Evolutionary conservation across 2,113 vertebrate genomes (phyloP), one percentile per base, ranked within the genome.

Genomic region (Hippocampus comes): DNA sequence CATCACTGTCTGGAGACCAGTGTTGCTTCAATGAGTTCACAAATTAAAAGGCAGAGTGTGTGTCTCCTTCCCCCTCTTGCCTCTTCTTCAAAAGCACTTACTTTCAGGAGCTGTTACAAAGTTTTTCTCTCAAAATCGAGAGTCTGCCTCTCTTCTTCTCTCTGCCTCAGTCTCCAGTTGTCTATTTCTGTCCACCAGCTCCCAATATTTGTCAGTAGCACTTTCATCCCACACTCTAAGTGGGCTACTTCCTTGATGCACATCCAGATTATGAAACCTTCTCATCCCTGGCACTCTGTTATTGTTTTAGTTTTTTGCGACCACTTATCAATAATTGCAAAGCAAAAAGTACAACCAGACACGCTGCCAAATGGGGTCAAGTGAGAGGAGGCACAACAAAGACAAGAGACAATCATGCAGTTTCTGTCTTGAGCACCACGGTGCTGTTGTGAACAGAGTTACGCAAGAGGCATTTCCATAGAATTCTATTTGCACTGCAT

Each of bases 181-280:
- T 85, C 82, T 87, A 85, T 85, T 87, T 85, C 74, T 82, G 81
- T 86, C 70, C 74, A 82, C 75, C 82, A 79, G 70, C 68, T 72
- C 82, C 76, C 75, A 73, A 61, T 84, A 82, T 86, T 82, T 84
- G 84, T 75, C 84, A 82, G 74, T 73, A 81, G 76, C 68, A 77
- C 82, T 82, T 81, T 72, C 82, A 89, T 72, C 86, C 89, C 87
- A 90, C 87, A 86, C 86, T 81, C 63, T 68, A 80, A 76, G 81
- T 73, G 64, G 72, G 56, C 81, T 77, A 76, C 83, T 72, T 73
- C 75, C 74, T 82, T 75, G 25, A 82, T 76, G 56, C 71, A 71
- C 43, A 73, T 73, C 70, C 68, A 70, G 68, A 78, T 78, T 79
- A 25, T 72, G 51, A 74, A 86, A 78, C 72, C 71, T 48, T 70